phyloP scores from a whole-genome alignment of 2,888 invertebrate genomes.

The Noctua comes region DNA sequence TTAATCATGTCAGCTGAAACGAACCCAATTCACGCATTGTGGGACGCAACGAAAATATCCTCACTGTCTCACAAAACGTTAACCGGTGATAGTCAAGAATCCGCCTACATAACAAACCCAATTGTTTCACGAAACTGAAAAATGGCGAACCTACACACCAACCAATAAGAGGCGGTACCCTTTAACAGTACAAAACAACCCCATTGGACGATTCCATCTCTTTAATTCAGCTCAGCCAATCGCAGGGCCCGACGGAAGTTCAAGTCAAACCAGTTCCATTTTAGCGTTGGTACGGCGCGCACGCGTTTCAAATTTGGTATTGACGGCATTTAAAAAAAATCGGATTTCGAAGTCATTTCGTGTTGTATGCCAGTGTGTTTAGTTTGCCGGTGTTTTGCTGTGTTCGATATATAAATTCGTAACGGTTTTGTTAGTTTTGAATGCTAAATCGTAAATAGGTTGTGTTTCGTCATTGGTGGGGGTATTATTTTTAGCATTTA shows the following conservation, averaged over 20 bases:
- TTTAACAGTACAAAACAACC: slow-evolving; percentile 64
- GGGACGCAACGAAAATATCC: slow-evolving; percentile 80
- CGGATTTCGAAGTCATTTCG: slow-evolving; percentile 69
- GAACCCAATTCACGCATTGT: slow-evolving; percentile 61
- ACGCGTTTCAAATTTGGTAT: slow-evolving; percentile 79
- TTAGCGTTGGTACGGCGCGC: slow-evolving; percentile 78
- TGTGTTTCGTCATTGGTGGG: slow-evolving; percentile 84
- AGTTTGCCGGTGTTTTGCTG: slow-evolving; percentile 63
- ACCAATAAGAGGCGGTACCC: slow-evolving; percentile 88
- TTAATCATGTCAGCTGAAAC: slow-evolving; percentile 83
- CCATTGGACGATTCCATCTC: slow-evolving; percentile 79
- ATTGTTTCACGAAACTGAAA: slow-evolving; percentile 87
- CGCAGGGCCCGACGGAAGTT: slow-evolving; percentile 79
- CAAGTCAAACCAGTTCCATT: slow-evolving; percentile 88
- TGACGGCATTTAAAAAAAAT: slow-evolving; percentile 71
- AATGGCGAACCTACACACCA: slow-evolving; percentile 84
- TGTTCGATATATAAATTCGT: slow-evolving; percentile 61
- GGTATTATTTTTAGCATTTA: slow-evolving; percentile 88
- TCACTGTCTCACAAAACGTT: slow-evolving; percentile 73
- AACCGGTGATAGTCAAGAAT: slow-evolving; percentile 71
- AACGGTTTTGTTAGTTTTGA: slow-evolving; percentile 61
- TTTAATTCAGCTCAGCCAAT: slow-evolving; percentile 81
- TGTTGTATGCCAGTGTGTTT: slow-evolving; percentile 69
- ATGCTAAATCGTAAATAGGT: slow-evolving; percentile 79
- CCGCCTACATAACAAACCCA: slow-evolving; percentile 87